Evolutionary conservation across 2,797 vertebrate genomes (phyloP).

Genomic region (Ataeniobius toweri): DNA sequence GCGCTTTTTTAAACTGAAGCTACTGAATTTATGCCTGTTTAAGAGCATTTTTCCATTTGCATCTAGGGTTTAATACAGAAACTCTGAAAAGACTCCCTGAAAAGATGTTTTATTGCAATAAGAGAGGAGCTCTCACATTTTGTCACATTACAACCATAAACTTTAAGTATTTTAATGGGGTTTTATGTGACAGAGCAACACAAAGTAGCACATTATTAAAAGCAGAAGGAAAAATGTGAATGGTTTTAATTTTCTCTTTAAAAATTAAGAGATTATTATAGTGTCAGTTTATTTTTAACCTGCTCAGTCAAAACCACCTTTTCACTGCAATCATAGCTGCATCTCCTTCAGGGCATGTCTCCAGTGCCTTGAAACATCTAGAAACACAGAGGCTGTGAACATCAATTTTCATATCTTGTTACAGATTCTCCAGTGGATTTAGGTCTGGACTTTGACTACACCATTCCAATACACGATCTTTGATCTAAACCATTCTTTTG

Average conservation of each 20-base stretch:
- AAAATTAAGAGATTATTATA: not conserved
- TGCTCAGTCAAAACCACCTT: not conserved
- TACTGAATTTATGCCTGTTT: not conserved
- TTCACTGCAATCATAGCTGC: not conserved
- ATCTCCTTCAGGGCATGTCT: not conserved
- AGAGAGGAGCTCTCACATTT: not conserved
- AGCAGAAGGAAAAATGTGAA: not conserved
- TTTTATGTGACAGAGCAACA: not conserved
- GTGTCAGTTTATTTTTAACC: not conserved
- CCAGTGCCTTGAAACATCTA: too few species aligned
- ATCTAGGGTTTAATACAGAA: not conserved
- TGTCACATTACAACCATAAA: not conserved
- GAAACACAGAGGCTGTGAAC: too few species aligned
- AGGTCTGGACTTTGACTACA: too few species aligned
- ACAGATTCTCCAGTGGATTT: too few species aligned
- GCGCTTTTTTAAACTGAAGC: constrained; percentile 3
- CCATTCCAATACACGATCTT: too few species aligned
- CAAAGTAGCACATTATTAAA: not conserved
- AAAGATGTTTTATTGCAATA: not conserved
- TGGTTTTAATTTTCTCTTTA: not conserved
- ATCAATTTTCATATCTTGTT: too few species aligned
- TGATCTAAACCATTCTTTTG: too few species aligned
- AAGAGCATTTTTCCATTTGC: not conserved
- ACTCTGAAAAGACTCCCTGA: not conserved
- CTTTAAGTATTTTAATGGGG: not conserved